A percentile compares a stretch with the other conserved stretches of the same genome.
Evolutionary conservation across 2,797 vertebrate species (phyloP).

Genomic region (Hephaestus fuliginosus): DNA sequence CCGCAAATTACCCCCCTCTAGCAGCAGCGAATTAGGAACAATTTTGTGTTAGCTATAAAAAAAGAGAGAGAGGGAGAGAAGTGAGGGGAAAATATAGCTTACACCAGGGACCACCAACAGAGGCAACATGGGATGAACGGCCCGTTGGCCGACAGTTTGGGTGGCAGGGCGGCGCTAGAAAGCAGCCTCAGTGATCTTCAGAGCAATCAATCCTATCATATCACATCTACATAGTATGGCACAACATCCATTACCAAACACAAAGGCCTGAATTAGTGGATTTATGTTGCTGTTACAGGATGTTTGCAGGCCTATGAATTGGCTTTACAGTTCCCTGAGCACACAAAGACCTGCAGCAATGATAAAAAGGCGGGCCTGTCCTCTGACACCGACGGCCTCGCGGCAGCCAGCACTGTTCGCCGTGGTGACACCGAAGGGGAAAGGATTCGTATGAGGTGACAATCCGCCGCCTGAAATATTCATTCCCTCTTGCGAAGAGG

Average conservation of each 20-base stretch:
- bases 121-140: slow-evolving; percentile 82
- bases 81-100: slow-evolving; percentile 87
- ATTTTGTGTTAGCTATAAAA: slow-evolving; percentile 90
- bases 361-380: slow-evolving; percentile 47
- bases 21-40: slow-evolving; percentile 91
- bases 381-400: slow-evolving; percentile 34
- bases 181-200: slow-evolving; percentile 75
- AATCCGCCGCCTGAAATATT: slow-evolving; percentile 73
- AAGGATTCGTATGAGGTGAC: slow-evolving; percentile 72
- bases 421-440: slow-evolving; percentile 46
- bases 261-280: slow-evolving; percentile 80
- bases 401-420: slow-evolving; percentile 36
- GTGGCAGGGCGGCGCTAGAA: slow-evolving; percentile 85
- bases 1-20: slow-evolving; percentile 91
- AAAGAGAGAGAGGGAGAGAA: slow-evolving; percentile 80
- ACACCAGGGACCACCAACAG: slow-evolving; percentile 88
- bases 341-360: slow-evolving; percentile 72
- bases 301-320: slow-evolving; percentile 76
- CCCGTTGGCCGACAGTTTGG: slow-evolving; percentile 83
- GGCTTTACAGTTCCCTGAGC: slow-evolving; percentile 65
- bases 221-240: slow-evolving; percentile 74
- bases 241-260: slow-evolving; percentile 80
- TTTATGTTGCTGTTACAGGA: slow-evolving; percentile 79
- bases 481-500: slow-evolving; percentile 66
- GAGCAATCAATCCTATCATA: slow-evolving; percentile 83